A percentile compares a stretch with the other conserved stretches of the same genome.
Conservation (phyloP, 2,113 vertebrate species). For the Phyllopteryx taeniolatus region DNA sequence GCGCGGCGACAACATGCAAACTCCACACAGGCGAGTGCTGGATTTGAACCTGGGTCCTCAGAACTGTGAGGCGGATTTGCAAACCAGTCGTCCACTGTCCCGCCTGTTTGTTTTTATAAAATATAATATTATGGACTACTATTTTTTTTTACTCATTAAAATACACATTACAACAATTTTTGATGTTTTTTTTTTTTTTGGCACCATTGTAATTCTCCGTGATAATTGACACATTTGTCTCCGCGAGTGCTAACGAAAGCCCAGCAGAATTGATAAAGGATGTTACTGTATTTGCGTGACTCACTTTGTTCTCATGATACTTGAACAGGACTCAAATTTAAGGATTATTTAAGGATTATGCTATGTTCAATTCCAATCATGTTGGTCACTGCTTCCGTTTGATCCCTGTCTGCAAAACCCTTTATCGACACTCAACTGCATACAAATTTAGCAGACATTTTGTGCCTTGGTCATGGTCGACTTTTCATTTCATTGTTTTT, state of each 20-base stretch:
- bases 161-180: no score
- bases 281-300: not conserved
- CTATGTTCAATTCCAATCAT: not conserved
- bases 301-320: not conserved
- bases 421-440: not conserved
- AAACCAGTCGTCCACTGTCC: no score
- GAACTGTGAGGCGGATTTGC: no score
- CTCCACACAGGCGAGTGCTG: no score
- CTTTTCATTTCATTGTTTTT: no score
- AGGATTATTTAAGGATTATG: slow-evolving; percentile 2
- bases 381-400: not conserved
- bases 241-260: not conserved
- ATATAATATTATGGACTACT: not conserved
- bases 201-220: not conserved
- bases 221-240: not conserved
- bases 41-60: no score
- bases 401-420: not conserved
- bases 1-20: no score
- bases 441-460: not conserved
- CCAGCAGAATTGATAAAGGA: not conserved
- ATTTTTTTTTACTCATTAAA: no score
- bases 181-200: not conserved
- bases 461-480: no score
- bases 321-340: not conserved
- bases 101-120: not conserved